Conservation (phyloP, 2,888 invertebrate species). For the Cryptocephalus moraei region DNA sequence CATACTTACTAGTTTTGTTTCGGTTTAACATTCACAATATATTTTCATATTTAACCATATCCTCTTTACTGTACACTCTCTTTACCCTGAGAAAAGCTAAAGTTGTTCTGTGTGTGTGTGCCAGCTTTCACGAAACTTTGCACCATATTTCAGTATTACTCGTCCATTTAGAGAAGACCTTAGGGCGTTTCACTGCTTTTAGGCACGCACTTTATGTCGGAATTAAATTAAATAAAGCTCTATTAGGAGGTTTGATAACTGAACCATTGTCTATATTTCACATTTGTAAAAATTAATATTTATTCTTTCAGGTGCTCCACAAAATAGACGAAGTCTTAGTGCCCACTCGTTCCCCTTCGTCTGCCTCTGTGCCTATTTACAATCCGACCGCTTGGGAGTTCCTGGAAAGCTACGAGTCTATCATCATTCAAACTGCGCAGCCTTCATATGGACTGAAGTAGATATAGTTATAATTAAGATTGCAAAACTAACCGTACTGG, state of each 20-base stretch:
- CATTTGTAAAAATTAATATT: neutral
- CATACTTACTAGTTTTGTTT: too few species aligned
- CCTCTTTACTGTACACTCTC: neutral
- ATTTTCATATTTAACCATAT: too few species aligned
- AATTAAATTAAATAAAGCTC: too few species aligned
- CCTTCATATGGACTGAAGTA: conserved; percentile 65
- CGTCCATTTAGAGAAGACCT: conserved; percentile 2
- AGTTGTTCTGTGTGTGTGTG: conserved; percentile 4
- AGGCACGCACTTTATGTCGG: neutral
- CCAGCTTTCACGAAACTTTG: conserved; percentile 3
- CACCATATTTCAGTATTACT: conserved; percentile 13
- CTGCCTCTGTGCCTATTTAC: conserved; percentile 51
- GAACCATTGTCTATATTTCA: too few species aligned
- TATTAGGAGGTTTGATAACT: too few species aligned
- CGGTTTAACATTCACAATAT: too few species aligned
- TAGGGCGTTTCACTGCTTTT: conserved; percentile 7
- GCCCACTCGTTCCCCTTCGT: conserved; percentile 58
- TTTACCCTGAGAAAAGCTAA: conserved; percentile 4
- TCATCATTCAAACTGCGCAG: conserved; percentile 43
- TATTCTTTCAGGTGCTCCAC: conserved; percentile 61
- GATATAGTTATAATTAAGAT: conserved; percentile 7
- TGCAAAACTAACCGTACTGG: too few species aligned
- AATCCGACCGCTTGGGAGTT: conserved; percentile 78
- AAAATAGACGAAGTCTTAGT: conserved; percentile 80
- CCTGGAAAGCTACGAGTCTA: conserved; percentile 63